These are phyloP conservation scores for Mastomys natalensis DNA, from an alignment of 2,113 vertebrate species.

Conservation along the genomic window DNA sequence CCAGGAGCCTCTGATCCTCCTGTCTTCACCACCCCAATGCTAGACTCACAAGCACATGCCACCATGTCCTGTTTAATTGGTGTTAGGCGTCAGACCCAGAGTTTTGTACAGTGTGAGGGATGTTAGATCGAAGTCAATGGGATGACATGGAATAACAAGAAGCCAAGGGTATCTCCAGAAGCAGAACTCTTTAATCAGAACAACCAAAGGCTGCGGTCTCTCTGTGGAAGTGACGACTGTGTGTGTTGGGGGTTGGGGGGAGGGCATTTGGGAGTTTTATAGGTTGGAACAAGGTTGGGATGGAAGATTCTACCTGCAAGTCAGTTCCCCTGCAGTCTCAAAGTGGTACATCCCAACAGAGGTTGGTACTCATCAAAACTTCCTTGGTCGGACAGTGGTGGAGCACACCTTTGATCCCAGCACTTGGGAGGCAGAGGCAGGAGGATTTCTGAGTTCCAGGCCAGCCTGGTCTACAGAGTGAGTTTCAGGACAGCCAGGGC, in stretches of 20 bases:
- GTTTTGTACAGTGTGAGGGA: not conserved
- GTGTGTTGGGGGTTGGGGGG: rapidly evolving
- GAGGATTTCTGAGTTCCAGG: too few relatives aligned
- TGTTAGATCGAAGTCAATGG: not conserved
- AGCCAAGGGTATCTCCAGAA: not conserved
- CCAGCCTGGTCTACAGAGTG: too few relatives aligned
- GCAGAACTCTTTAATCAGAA: not conserved
- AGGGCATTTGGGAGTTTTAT: not conserved
- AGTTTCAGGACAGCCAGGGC: too few relatives aligned
- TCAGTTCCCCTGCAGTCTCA: not conserved
- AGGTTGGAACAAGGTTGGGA: not conserved
- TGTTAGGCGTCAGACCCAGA: not conserved
- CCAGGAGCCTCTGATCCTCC: too few relatives aligned
- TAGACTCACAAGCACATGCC: not conserved
- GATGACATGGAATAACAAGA: not conserved
- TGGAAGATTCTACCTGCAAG: not conserved
- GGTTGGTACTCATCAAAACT: not conserved
- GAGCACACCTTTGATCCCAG: too few relatives aligned
- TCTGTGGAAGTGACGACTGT: not conserved
- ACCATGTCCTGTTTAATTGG: not conserved
- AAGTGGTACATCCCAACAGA: not conserved
- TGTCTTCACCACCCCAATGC: not conserved
- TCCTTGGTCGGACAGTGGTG: too few relatives aligned
- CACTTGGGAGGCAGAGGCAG: too few relatives aligned
- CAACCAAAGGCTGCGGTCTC: not conserved